These are phyloP conservation scores for Butorides virescens DNA, from an alignment of 2,113 vertebrate species.

Conservation along the genomic window DNA sequence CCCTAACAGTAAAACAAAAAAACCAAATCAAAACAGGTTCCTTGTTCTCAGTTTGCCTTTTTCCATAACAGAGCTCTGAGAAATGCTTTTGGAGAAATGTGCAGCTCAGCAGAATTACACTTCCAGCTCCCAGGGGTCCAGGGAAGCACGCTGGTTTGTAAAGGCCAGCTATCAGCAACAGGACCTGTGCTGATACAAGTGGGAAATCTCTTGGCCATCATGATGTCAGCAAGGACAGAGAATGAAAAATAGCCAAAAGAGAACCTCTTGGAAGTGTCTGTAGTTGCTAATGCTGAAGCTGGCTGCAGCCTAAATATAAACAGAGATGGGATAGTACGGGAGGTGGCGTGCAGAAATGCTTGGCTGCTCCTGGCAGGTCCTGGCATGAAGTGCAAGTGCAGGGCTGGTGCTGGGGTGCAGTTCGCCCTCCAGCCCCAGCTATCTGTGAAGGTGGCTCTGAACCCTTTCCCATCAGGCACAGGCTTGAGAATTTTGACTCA, in stretches of 20 bases:
- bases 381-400: no score
- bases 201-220: not conserved
- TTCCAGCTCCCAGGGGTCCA: not conserved
- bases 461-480: no score
- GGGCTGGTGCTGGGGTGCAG: not conserved
- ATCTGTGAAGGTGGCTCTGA: not conserved
- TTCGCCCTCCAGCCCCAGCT: not conserved
- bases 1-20: no score
- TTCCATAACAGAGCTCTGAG: not conserved
- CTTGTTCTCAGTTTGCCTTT: not conserved
- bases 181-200: not conserved
- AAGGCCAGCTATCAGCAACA: not conserved
- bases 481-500: no score
- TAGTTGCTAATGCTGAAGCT: not conserved
- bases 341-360: not conserved
- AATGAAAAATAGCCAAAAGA: not conserved
- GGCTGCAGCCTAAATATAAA: not conserved
- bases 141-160: not conserved
- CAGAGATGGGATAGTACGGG: accelerated
- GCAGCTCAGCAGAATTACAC: not conserved
- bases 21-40: not conserved
- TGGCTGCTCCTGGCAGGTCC: not conserved
- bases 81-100: not conserved
- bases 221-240: not conserved
- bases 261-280: no score